A percentile compares a stretch with the other conserved stretches of the same genome.
Conservation (phyloP, 2,797 vertebrate genomes). For the Sebastiscus albofasciatus region DNA sequence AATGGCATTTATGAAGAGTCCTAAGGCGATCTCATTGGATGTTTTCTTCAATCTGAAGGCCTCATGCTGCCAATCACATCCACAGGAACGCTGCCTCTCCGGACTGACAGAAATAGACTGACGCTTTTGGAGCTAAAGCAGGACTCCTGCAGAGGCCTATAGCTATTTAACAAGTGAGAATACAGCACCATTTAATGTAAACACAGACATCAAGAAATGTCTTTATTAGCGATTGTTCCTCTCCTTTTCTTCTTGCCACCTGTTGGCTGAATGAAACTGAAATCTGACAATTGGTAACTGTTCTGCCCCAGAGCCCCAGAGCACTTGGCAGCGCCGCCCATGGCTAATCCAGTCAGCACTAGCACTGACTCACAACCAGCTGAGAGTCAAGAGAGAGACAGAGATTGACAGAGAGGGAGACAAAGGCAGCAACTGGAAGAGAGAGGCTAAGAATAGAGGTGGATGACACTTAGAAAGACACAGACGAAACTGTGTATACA, state of each 20-base stretch:
- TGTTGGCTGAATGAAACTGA: constrained; percentile 54
- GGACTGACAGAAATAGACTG: not conserved
- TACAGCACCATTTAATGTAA: not conserved
- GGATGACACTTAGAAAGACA: constrained; percentile 24
- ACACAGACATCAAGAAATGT: constrained; percentile 43
- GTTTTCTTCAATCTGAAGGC: constrained; percentile 15
- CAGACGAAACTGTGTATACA: constrained; percentile 18
- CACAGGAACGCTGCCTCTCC: constrained; percentile 26
- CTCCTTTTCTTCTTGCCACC: constrained; percentile 43
- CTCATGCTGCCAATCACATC: constrained; percentile 45
- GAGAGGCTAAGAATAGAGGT: constrained; percentile 19
- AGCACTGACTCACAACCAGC: constrained; percentile 60
- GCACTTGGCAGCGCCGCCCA: constrained; percentile 59
- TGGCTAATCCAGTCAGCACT: constrained; percentile 69
- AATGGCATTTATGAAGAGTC: constrained; percentile 48
- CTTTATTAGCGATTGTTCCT: constrained; percentile 34
- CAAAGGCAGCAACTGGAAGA: constrained; percentile 11
- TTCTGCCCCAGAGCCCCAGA: constrained; percentile 59
- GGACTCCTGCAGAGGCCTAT: not conserved
- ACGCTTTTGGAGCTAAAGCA: not conserved
- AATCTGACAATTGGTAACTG: constrained; percentile 66
- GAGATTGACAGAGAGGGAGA: constrained; percentile 50
- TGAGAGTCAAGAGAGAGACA: constrained; percentile 45
- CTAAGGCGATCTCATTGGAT: constrained; percentile 20
- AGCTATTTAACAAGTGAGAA: constrained; percentile 18